These are phyloP conservation scores for Brenthis daphne DNA, from an alignment of 2,888 invertebrate genomes.

Conservation along the genomic window DNA sequence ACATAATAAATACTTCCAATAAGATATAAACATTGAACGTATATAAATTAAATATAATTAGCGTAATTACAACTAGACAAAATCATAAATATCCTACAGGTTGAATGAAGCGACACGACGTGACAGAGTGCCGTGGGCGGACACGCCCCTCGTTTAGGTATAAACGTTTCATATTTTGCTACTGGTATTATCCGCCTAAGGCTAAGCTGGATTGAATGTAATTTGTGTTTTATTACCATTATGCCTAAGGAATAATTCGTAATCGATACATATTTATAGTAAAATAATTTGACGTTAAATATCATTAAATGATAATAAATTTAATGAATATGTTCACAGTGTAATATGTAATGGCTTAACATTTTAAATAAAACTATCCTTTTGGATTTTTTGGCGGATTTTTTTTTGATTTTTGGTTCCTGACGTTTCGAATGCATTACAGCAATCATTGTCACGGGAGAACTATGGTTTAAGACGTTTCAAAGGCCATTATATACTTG, in stretches of 20 bases:
- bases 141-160: slow-evolving; percentile 33
- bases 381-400: too few species aligned
- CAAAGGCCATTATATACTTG: too few species aligned
- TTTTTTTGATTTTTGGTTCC: too few species aligned
- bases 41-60: neutral
- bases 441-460: too few species aligned
- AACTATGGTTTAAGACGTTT: too few species aligned
- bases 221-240: slow-evolving; percentile 17
- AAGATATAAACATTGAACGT: neutral
- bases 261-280: slow-evolving; percentile 2
- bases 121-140: slow-evolving; percentile 26
- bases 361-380: too few species aligned
- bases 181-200: slow-evolving; percentile 17
- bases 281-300: neutral
- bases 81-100: slow-evolving; percentile 12
- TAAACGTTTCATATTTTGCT: slow-evolving; percentile 24
- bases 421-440: too few species aligned
- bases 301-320: neutral
- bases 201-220: slow-evolving; percentile 13
- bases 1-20: too few species aligned
- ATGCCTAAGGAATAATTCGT: slow-evolving; percentile 12
- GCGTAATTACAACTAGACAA: neutral
- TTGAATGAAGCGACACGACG: slow-evolving; percentile 7
- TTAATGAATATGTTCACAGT: too few species aligned
- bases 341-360: too few species aligned